phyloP scores from a whole-genome alignment of 2,888 invertebrate species.

The Oeneis ivallda region DNA sequence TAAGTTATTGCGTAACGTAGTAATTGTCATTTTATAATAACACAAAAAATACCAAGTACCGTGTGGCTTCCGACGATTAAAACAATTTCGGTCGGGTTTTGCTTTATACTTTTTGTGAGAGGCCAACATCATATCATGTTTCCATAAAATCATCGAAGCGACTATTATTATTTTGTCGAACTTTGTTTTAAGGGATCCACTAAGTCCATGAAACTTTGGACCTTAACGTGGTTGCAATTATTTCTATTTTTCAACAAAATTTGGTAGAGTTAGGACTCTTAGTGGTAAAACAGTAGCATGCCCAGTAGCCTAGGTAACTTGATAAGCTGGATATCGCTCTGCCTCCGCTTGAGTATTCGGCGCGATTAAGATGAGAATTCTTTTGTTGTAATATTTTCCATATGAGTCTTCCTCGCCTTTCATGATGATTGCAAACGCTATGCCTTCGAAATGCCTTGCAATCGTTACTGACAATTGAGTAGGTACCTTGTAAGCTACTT shows the following conservation, averaged over 20 bases:
- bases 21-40: conserved; percentile 35
- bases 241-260: conserved; percentile 25
- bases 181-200: conserved; percentile 58
- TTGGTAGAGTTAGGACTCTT: conserved; percentile 48
- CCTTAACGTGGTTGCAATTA: conserved; percentile 20
- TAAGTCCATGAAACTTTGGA: conserved; percentile 33
- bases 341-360: conserved; percentile 76
- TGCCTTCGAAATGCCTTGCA: neutral
- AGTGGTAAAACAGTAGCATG: conserved; percentile 50
- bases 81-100: conserved; percentile 77
- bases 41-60: conserved; percentile 46
- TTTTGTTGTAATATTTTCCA: conserved; percentile 69
- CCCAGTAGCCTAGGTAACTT: conserved; percentile 82
- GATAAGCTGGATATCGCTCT: conserved; percentile 78
- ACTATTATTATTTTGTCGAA: conserved; percentile 65
- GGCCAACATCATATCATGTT: conserved; percentile 79
- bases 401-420: conserved; percentile 33
- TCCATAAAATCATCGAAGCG: conserved; percentile 81
- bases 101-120: conserved; percentile 76
- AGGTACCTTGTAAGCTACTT: no score
- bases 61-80: conserved; percentile 76
- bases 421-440: conserved; percentile 4
- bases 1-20: conserved; percentile 17
- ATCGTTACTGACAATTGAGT: neutral
- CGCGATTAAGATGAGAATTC: conserved; percentile 75